Conservation (phyloP, 2,113 vertebrate species). For the Corythaixoides concolor region DNA sequence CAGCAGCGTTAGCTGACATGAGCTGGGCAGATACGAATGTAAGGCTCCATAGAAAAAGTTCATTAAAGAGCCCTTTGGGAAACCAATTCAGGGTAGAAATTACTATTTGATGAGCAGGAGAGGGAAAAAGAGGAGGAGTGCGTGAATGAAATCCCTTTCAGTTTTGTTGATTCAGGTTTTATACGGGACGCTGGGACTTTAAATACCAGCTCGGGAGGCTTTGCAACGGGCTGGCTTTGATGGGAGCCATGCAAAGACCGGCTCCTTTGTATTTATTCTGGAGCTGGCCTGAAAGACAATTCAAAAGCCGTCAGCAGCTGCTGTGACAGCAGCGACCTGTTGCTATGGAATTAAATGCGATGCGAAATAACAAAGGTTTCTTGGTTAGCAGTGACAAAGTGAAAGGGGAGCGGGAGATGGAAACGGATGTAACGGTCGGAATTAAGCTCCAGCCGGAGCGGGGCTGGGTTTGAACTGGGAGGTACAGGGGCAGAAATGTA, state of each 20-base stretch:
- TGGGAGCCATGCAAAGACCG: neutral
- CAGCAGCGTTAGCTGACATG: neutral
- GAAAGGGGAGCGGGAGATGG: neutral
- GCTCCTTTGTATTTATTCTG: constrained; percentile 58
- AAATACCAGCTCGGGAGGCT: neutral
- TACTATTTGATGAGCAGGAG: constrained; percentile 38
- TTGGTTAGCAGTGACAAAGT: constrained; percentile 25
- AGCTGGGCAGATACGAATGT: neutral
- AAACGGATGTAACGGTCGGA: neutral
- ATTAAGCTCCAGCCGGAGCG: neutral
- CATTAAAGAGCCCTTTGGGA: constrained; percentile 37
- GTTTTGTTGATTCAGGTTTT: constrained; percentile 42
- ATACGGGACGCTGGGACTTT: neutral
- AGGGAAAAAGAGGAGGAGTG: neutral
- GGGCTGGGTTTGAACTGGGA: neutral
- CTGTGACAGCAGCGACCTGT: constrained; percentile 56
- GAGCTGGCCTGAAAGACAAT: constrained; percentile 52
- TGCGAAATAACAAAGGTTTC: constrained; percentile 45
- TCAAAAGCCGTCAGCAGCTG: constrained; percentile 53
- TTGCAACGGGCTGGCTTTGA: neutral
- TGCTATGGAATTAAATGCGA: constrained; percentile 62
- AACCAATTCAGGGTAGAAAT: constrained; percentile 26
- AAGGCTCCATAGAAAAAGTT: neutral
- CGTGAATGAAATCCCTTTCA: constrained; percentile 32
- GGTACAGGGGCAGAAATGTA: neutral